Percentiles rank a stretch among this genome's conserved stretches.
These are phyloP conservation scores for Cygnus olor DNA, from an alignment of 2,797 vertebrate species.

Conservation along the genomic window DNA sequence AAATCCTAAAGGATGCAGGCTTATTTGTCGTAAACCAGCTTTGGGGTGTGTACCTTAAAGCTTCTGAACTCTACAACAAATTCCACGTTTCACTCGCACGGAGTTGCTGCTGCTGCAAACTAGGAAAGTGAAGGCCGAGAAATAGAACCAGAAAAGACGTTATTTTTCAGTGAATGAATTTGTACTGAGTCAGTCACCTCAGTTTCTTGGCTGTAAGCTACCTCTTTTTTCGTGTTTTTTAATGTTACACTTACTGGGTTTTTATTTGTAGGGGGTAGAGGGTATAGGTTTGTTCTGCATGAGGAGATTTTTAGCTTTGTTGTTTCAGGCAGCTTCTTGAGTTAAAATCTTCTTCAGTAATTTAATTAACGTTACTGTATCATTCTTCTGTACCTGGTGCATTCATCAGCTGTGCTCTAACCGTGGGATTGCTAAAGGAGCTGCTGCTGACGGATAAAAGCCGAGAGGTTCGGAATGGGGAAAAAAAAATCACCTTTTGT, in stretches of 20 bases:
- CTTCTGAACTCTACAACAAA: background rate
- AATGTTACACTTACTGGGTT: background rate
- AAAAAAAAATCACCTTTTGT: background rate
- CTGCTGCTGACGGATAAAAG: background rate
- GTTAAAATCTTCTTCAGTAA: background rate
- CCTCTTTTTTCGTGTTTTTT: background rate
- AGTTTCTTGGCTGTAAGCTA: background rate
- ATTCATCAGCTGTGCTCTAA: background rate
- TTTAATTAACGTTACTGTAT: background rate
- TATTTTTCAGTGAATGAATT: background rate
- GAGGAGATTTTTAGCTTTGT: background rate
- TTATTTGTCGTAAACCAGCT: background rate
- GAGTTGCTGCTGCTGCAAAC: background rate
- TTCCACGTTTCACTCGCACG: conserved; percentile 17
- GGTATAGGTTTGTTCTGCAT: background rate
- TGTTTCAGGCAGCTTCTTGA: background rate
- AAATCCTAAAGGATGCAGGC: background rate
- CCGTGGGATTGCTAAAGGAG: background rate
- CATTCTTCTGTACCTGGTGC: background rate
- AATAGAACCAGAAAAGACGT: background rate
- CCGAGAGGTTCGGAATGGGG: background rate
- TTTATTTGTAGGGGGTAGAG: background rate
- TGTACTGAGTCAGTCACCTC: background rate
- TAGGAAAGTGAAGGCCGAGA: background rate
- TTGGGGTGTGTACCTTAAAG: background rate